A percentile compares a stretch with the other conserved stretches of the same genome.
Conservation (phyloP, 2,113 vertebrate genomes). For the Thryonomys swinderianus region DNA sequence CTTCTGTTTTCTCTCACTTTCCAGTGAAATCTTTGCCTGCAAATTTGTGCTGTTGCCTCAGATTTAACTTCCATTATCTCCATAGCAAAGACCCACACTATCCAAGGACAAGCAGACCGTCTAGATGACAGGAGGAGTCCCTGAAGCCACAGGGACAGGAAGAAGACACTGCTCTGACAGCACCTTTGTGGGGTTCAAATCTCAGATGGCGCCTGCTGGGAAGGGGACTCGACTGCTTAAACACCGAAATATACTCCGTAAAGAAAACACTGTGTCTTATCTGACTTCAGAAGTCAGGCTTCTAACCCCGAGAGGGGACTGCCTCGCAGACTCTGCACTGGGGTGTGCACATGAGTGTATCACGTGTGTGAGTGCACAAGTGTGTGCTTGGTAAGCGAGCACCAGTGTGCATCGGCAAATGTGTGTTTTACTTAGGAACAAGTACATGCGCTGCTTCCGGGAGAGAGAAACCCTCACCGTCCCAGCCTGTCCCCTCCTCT, state of each 20-base stretch:
- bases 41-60: background rate
- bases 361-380: too few relatives aligned
- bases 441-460: too few relatives aligned
- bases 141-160: accelerated
- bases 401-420: background rate
- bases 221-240: background rate
- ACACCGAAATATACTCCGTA: background rate
- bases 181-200: accelerated
- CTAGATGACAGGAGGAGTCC: background rate
- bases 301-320: too few relatives aligned
- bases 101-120: background rate
- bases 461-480: background rate
- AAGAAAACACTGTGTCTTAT: background rate
- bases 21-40: background rate
- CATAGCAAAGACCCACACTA: background rate
- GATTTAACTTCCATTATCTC: background rate
- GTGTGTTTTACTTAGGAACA: background rate
- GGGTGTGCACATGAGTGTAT: background rate
- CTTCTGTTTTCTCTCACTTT: background rate
- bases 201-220: background rate
- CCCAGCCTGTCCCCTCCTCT: accelerated
- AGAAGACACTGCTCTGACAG: background rate
- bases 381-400: background rate
- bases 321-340: background rate
- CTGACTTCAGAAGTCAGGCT: background rate